Base-by-base conservation (phyloP, 2,888 invertebrate species). In the Sinopyrophorus schimmeli region DNA sequence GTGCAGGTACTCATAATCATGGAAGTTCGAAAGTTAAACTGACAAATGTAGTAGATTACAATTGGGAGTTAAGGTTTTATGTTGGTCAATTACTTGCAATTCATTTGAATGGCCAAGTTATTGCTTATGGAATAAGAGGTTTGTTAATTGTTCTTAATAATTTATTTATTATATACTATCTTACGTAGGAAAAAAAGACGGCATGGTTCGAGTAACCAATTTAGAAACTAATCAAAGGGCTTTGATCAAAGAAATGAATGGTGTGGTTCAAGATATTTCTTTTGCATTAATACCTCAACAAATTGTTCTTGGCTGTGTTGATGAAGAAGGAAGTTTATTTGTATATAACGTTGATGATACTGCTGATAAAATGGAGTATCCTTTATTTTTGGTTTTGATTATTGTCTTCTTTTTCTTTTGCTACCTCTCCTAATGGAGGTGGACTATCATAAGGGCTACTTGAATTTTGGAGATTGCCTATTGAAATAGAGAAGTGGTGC, bases 111-210 rank as follows among this genome's bases (percentile, higher is more conserved):
- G 89, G 91, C 42, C 86, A 87, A 65, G 89, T 88, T 71, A 77
- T 94, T 58, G 96, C 96, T 0, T 96, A 95, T 75, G 89, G 87
- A 49, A 86, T 96, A 54, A 92, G 89, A 83, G 89, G 93, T 92
- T 74, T 71, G 64, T 59, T 31, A n/a, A n/a, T 43, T 21, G 5
- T 5, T 17, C 9, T 31, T 34, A 11, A 14, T 23, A 11, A 3
- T 27, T 16, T n/a, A 2, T 20, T 20, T 34, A 21, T 21, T 11
- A 11, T 12, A 7, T 18, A 18, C 18, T 18, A 5, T 18, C 6
- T 18, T 18, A 18, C 18, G 18, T 54, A 69, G 72, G 69, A 15
- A 74, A 73, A 57, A 67, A 65, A 40, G 80, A 81, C 49, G 88
- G 89, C 42, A 87, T 90, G 77, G 89, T 96, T 4, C 80, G 95